Evolutionary conservation across 2,113 vertebrate genomes (phyloP).

Genomic region (Megaceryle torquata): DNA sequence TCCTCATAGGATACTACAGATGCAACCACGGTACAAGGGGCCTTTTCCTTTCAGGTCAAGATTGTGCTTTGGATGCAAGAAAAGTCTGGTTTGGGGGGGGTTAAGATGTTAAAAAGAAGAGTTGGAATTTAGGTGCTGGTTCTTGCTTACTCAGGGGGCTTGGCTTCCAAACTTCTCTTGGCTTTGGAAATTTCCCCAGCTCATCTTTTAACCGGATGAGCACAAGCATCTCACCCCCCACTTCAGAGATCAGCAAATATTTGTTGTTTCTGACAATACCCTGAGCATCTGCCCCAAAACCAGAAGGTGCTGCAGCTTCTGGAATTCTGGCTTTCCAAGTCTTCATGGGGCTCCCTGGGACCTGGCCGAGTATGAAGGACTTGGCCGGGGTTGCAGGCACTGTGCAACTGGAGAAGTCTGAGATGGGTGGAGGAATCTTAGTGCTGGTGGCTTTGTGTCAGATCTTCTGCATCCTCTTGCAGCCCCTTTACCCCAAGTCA

Average conservation of each 20-base stretch:
- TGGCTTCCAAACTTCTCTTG: not conserved
- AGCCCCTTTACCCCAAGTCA: fast-evolving
- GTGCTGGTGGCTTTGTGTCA: not conserved
- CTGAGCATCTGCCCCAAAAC: not conserved
- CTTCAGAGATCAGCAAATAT: not conserved
- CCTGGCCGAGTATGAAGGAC: not conserved
- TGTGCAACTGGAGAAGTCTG: not conserved
- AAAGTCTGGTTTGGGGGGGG: not conserved
- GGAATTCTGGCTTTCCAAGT: not conserved
- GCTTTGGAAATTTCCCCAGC: not conserved
- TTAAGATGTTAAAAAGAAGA: not conserved
- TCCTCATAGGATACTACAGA: not conserved
- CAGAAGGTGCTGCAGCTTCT: not conserved
- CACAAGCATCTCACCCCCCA: not conserved
- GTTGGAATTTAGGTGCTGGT: not conserved
- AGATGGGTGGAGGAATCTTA: not conserved
- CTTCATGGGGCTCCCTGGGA: not conserved
- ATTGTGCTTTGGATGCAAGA: not conserved
- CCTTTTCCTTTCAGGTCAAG: not conserved
- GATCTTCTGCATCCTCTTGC: not conserved
- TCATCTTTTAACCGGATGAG: not conserved
- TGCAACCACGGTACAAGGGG: fast-evolving
- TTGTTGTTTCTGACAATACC: not conserved
- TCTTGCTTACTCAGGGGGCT: not conserved
- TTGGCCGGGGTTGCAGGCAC: not conserved